These are phyloP conservation scores for Rhynchotus rufescens DNA, from an alignment of 2,797 vertebrate genomes.

Conservation along the genomic window DNA sequence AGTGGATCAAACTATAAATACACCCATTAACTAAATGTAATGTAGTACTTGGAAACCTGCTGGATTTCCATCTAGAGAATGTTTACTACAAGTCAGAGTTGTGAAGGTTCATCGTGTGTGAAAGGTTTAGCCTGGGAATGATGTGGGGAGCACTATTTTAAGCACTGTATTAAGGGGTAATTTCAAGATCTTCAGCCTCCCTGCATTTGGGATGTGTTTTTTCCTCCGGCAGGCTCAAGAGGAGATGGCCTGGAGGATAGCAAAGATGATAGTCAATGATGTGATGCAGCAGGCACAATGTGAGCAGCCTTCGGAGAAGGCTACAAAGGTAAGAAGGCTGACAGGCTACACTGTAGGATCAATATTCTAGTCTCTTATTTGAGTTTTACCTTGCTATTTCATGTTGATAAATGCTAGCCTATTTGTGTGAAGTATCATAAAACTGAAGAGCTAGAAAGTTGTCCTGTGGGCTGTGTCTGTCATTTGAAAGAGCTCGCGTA, in stretches of 20 bases:
- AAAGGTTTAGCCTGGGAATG: background rate
- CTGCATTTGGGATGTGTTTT: background rate
- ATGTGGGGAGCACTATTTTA: background rate
- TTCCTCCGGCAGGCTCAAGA: slow-evolving; percentile 88
- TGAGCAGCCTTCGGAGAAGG: slow-evolving; percentile 84
- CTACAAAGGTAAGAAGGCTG: slow-evolving; percentile 86
- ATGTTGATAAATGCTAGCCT: background rate
- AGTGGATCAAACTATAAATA: background rate
- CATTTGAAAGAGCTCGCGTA: background rate
- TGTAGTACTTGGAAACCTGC: background rate
- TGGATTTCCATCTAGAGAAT: fast-evolving
- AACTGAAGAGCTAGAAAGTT: background rate
- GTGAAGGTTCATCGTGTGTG: fast-evolving
- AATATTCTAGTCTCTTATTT: background rate
- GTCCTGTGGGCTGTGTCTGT: background rate
- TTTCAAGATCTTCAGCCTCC: background rate
- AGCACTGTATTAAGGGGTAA: background rate
- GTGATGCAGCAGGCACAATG: slow-evolving; percentile 94
- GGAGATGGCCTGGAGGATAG: slow-evolving; percentile 99
- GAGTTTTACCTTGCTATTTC: background rate
- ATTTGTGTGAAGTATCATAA: background rate
- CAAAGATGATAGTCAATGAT: slow-evolving; percentile 98
- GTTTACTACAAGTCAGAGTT: background rate
- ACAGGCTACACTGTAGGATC: background rate
- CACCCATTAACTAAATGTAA: background rate